Evolutionary conservation across 2,113 vertebrate species (phyloP).

Genomic region (Excalfactoria chinensis): DNA sequence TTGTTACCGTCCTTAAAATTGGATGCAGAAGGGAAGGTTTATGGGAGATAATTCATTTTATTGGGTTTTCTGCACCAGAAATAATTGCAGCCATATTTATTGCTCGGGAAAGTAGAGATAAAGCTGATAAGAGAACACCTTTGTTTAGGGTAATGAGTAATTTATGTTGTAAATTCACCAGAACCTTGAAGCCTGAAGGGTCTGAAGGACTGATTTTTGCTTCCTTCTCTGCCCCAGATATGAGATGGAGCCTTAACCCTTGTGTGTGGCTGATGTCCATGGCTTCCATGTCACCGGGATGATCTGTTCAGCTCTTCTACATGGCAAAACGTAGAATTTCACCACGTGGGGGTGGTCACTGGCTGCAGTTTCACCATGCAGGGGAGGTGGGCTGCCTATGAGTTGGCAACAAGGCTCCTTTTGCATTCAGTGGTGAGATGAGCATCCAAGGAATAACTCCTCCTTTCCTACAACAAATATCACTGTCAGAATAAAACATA

Average conservation of each 20-base stretch:
- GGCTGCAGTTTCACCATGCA: background rate
- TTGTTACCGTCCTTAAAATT: constrained; percentile 33
- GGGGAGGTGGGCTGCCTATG: background rate
- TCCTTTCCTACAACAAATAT: background rate
- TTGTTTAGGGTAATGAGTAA: constrained; percentile 54
- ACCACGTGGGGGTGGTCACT: rapidly evolving
- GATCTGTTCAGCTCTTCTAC: background rate
- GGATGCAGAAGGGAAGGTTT: constrained; percentile 44
- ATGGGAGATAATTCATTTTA: constrained; percentile 49
- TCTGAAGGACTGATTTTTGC: background rate
- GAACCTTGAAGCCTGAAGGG: constrained; percentile 58
- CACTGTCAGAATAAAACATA: background rate
- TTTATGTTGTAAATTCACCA: constrained; percentile 25
- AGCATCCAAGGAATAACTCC: background rate
- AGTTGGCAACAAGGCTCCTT: background rate
- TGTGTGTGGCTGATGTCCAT: background rate
- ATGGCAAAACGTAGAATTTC: background rate
- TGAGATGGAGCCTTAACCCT: background rate
- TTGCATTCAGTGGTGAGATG: background rate
- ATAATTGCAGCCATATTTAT: constrained; percentile 63
- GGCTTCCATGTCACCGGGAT: background rate
- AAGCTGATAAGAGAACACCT: constrained; percentile 40
- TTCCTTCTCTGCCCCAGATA: background rate
- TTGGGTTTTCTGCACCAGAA: constrained; percentile 50
- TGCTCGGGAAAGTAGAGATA: constrained; percentile 37